Base-by-base conservation (phyloP, 2,113 vertebrate genomes). In the Narcine bancroftii region DNA sequence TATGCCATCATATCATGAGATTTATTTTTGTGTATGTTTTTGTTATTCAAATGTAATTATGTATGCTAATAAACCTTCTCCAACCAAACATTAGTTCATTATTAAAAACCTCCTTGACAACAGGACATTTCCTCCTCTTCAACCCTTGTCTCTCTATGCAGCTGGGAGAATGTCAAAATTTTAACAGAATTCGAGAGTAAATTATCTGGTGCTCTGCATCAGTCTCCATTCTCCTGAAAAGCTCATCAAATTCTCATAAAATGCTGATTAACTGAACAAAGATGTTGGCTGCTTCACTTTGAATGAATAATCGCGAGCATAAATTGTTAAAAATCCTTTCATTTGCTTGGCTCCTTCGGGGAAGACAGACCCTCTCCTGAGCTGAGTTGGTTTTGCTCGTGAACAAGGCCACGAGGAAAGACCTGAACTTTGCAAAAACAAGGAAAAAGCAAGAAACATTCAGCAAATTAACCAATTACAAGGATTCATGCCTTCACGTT, bases 61-160 rank as follows among this genome's bases (percentile, higher is more conserved):
- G 19, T n/a, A 87, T 85, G 79, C 47, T 83, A 83, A 83, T 83
- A 56, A 60, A 53, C 53, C 81, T 85, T 60, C 50, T 85, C 81
- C 50, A 85, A 85, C 81, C 6, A 50, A 85, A 60, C 15, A 85
- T 85, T 85, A 85, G 81, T 60, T 85, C 81, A 85, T 85, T 85
- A 85, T 85, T 85, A 85, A 60, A 85, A 60, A 47, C 45, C 36
- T 66, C 92, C 75, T 92, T 60, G 53, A 94, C 93, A 39, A 93
- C 93, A 75, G 93, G 75, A 1, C 92, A 33, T 0, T 66, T 85
- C 15, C 93, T 50, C 50, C n/a, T 71, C 13, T 29, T 36, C 7
- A 4, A 10, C 29, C 26, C 26, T 24, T 45, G 0, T 42, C 71
- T n/a, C 45, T 7, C 71, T 39, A 3, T 21, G 13, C 53, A 85